phyloP scores from a whole-genome alignment of 1,140 invertebrate genomes.

The Nilaparvata lugens region DNA sequence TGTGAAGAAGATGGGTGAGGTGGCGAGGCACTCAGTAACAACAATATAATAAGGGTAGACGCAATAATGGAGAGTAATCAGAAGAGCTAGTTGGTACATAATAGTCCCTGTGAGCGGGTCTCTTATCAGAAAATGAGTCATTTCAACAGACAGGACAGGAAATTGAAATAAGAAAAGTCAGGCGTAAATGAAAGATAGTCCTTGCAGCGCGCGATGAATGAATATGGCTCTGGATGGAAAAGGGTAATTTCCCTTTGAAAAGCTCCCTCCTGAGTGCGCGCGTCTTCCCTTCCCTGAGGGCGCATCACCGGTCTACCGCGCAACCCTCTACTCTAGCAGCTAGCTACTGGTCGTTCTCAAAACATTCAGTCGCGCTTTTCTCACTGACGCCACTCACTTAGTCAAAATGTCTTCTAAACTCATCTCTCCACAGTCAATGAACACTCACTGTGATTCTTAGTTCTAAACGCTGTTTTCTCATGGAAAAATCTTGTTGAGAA shows the following conservation, averaged over 20 bases:
- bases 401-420: too few species aligned
- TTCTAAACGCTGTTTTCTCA: too few species aligned
- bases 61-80: slow-evolving; percentile 26
- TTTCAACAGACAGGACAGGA: slow-evolving; percentile 24
- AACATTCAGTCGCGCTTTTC: not conserved
- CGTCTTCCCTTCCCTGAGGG: too few species aligned
- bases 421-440: too few species aligned
- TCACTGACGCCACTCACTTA: too few species aligned
- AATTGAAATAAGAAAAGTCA: slow-evolving; percentile 31
- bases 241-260: slow-evolving; percentile 26
- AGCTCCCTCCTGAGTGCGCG: slow-evolving; percentile 3
- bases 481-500: too few species aligned
- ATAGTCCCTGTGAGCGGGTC: slow-evolving; percentile 17
- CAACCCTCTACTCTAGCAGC: too few species aligned
- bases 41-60: slow-evolving; percentile 12
- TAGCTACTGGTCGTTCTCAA: not conserved
- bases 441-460: too few species aligned
- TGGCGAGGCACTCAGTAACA: slow-evolving; percentile 2
- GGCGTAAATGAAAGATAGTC: slow-evolving; percentile 32
- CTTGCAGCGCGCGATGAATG: slow-evolving; percentile 7
- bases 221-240: slow-evolving; percentile 21
- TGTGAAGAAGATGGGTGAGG: not conserved
- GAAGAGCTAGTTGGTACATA: slow-evolving; percentile 26
- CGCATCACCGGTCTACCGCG: too few species aligned
- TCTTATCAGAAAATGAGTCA: slow-evolving; percentile 26